Evolutionary conservation across 2,888 invertebrate species (phyloP).

Genomic region (Diaphora mendica): DNA sequence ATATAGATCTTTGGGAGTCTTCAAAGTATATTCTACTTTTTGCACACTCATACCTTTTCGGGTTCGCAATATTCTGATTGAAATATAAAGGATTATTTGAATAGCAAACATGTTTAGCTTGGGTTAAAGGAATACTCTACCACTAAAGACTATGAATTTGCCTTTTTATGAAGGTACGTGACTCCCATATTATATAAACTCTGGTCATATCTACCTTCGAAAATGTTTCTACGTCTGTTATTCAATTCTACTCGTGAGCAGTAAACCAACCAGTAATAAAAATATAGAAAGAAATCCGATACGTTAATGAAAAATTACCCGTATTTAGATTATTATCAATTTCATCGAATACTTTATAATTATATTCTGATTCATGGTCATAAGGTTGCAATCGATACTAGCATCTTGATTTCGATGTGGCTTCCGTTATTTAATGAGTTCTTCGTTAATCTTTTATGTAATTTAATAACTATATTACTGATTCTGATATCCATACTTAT

Average conservation of each 20-base stretch:
- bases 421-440: slow-evolving; percentile 19
- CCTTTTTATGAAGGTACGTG: slow-evolving; percentile 13
- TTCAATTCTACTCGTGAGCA: slow-evolving; percentile 11
- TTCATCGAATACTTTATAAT: slow-evolving; percentile 38
- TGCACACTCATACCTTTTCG: slow-evolving; percentile 22
- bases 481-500: not conserved
- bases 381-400: slow-evolving; percentile 19
- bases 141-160: slow-evolving; percentile 11
- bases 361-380: slow-evolving; percentile 9
- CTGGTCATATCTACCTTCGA: not conserved
- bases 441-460: slow-evolving; percentile 22
- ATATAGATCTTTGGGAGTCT: not conserved
- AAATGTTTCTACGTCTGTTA: not conserved
- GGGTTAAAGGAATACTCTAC: slow-evolving; percentile 18
- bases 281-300: slow-evolving; percentile 2
- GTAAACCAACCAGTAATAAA: not conserved
- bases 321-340: slow-evolving; percentile 35
- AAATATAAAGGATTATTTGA: slow-evolving; percentile 36
- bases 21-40: slow-evolving; percentile 28
- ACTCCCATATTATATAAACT: not conserved
- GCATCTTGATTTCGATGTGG: slow-evolving; percentile 25
- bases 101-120: slow-evolving; percentile 21
- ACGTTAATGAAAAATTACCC: slow-evolving; percentile 10
- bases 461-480: not conserved
- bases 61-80: slow-evolving; percentile 48